phyloP scores from a whole-genome alignment of 2,888 invertebrate species.

The Hylaea fasciaria region DNA sequence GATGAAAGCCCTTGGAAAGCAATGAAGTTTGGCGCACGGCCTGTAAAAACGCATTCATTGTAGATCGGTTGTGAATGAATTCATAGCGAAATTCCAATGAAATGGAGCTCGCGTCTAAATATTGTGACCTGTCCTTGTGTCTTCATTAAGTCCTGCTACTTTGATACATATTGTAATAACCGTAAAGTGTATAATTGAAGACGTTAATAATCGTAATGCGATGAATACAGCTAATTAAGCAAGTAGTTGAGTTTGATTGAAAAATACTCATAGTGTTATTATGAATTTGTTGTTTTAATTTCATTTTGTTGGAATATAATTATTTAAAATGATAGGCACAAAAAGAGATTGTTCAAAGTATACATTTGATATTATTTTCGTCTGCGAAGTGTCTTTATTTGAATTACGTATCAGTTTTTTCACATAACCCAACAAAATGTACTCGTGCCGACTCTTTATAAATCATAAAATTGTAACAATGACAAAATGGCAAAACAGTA shows the following conservation, averaged over 20 bases:
- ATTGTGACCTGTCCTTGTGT: neutral
- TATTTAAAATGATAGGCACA: neutral
- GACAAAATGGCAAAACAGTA: constrained; percentile 3
- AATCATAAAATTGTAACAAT: no score
- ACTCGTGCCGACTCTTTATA: no score
- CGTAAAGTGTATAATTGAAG: constrained; percentile 1
- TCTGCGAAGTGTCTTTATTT: neutral
- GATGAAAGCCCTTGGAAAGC: neutral
- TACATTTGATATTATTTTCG: no score
- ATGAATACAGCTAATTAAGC: neutral
- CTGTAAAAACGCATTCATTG: no score
- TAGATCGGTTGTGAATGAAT: no score
- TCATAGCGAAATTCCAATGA: no score
- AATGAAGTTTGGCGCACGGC: no score
- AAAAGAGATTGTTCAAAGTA: neutral
- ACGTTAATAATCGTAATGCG: neutral
- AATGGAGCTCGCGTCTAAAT: no score
- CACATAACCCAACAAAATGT: neutral
- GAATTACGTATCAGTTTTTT: neutral
- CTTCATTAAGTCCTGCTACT: neutral
- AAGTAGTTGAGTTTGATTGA: constrained; percentile 1
- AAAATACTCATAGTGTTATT: constrained; percentile 20
- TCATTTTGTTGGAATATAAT: neutral
- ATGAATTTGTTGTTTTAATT: constrained; percentile 2
- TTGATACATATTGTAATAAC: neutral